Base-by-base conservation (phyloP, 2,113 vertebrate genomes). In the Sialia sialis region DNA sequence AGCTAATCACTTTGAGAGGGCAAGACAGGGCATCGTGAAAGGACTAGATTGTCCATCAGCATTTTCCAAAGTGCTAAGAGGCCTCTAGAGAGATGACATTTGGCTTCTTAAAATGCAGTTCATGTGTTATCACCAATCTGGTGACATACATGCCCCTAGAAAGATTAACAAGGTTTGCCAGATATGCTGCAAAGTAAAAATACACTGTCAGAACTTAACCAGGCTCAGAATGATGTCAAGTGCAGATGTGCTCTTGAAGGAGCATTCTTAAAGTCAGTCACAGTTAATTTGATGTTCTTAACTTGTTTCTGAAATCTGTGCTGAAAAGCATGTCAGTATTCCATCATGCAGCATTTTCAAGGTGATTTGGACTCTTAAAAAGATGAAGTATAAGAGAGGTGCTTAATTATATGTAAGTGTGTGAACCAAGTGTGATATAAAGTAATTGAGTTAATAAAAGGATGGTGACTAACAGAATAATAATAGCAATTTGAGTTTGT, bases 401-500 rank as follows among this genome's bases (percentile, higher is more conserved):
- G 39, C 76, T 95, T 96, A 95, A 95, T 97, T 93, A 95, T 51
- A 76, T 75, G 63, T 90, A 70, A 93, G 72, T 13, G 59, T 43
- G 62, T 74, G 87, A 95, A 69, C 30, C 10, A 87, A 90, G 70
- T 77, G 69, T 90, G 87, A 91, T 93, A 23, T 58, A 87, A 93
- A 94, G 93, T 91, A 92, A 95, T 88, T 7, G 68, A 95, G 82
- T 96, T 96, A 90, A 88, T 93, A 95, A 95, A 96, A 85, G 72
- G 66, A 32, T 66, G 62, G 89, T 86, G 85, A 68, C 72, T 85
- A 84, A 77, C 79, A 70, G 93, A 86, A 64, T 93, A 93, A 80
- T 96, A 91, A 90, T 70, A 67, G 75, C 5, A 2, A 51, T 87
- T 74, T 15, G 87, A 87, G 36, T 95, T 95, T 95, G 94, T 96